Conservation (phyloP, 2,888 invertebrate species). For the Pomacea canaliculata region DNA sequence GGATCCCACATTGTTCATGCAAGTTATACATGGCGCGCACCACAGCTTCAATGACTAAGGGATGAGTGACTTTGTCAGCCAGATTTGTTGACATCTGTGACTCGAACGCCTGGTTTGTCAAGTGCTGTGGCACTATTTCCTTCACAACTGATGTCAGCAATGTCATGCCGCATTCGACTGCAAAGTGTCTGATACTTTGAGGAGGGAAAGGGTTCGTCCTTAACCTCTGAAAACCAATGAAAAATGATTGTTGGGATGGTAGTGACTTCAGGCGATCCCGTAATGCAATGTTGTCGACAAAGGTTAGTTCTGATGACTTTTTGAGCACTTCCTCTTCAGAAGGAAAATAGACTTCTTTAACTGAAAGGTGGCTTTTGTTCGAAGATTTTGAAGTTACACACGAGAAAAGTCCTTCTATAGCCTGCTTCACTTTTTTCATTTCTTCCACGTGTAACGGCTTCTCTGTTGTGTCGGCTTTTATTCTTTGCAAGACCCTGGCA, state of each 20-base stretch:
- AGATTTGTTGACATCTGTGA: not conserved
- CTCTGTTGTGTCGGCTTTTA: conserved; percentile 25
- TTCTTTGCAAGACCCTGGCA: conserved; percentile 35
- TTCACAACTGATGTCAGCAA: conserved; percentile 10
- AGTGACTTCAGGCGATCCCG: not conserved
- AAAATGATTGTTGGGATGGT: not conserved
- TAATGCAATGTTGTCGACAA: not conserved
- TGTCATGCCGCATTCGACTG: not conserved
- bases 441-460: conserved; percentile 9
- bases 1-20: no score
- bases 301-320: conserved; percentile 11
- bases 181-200: not conserved
- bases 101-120: not conserved
- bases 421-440: conserved; percentile 15
- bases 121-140: conserved; percentile 5
- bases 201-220: not conserved
- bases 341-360: conserved; percentile 4
- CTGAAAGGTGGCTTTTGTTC: not conserved
- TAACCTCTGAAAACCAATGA: conserved; percentile 12
- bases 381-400: conserved; percentile 9
- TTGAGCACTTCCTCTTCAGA: conserved; percentile 4
- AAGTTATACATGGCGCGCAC: conserved; percentile 6
- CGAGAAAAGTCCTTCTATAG: conserved; percentile 11
- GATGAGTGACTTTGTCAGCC: not conserved
- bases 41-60: not conserved